These are phyloP conservation scores for Chymomyza procnemis DNA, from an alignment of 2,888 invertebrate genomes.

Conservation along the genomic window DNA sequence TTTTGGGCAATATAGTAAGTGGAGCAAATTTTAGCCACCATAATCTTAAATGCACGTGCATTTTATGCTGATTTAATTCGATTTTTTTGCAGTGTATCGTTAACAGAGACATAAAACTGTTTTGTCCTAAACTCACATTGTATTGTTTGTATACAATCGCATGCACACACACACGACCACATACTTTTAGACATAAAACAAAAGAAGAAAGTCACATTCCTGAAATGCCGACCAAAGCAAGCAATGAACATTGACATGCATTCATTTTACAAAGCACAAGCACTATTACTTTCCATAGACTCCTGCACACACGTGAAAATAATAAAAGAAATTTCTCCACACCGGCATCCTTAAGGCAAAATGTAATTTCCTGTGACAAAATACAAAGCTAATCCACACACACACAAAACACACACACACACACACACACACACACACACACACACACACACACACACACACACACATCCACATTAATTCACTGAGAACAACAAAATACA, in stretches of 20 bases:
- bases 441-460: slow-evolving; percentile 31
- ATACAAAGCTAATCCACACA: slow-evolving; percentile 71
- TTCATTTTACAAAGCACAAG: slow-evolving; percentile 35
- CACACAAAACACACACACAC: slow-evolving; percentile 28
- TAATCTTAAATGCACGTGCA: no score
- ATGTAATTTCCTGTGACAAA: slow-evolving; percentile 75
- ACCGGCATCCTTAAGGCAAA: slow-evolving; percentile 64
- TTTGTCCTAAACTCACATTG: slow-evolving; percentile 34
- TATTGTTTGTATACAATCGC: slow-evolving; percentile 57
- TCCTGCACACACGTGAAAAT: slow-evolving; percentile 41
- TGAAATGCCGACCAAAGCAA: slow-evolving; percentile 3
- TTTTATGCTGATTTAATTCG: neutral
- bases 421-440: slow-evolving; percentile 18
- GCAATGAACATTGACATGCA: slow-evolving; percentile 31
- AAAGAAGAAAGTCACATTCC: neutral
- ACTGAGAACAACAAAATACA: no score
- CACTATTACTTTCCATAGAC: slow-evolving; percentile 27
- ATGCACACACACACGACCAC: neutral
- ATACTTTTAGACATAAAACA: slow-evolving; percentile 55
- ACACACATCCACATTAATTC: no score
- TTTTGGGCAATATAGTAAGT: no score
- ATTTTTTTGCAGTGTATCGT: neutral
- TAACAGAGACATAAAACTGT: slow-evolving; percentile 23
- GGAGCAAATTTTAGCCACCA: no score
- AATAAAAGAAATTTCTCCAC: slow-evolving; percentile 69